Conservation (phyloP, 2,888 invertebrate species). For the Pecten maximus region DNA sequence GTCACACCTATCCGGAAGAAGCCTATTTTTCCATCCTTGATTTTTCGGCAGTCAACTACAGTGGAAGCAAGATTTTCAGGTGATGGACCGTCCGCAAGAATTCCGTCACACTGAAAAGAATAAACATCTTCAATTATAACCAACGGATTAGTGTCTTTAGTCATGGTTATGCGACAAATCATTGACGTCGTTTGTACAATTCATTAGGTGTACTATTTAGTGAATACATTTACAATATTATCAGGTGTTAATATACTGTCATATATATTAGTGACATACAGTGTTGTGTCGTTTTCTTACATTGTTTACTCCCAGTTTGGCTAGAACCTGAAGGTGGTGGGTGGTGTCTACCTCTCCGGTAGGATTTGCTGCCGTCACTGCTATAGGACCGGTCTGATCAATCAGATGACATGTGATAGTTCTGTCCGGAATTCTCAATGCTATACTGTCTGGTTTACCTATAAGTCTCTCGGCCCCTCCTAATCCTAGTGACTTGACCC, state of each 20-base stretch:
- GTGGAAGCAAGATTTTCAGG: constrained; percentile 71
- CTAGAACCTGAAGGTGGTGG: constrained; percentile 71
- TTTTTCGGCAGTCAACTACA: constrained; percentile 69
- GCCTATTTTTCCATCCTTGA: constrained; percentile 64
- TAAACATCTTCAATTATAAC: too few species aligned
- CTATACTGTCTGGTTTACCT: constrained; percentile 71
- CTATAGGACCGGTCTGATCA: constrained; percentile 72
- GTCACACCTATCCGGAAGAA: constrained; percentile 72
- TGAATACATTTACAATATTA: too few species aligned
- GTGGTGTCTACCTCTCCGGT: constrained; percentile 73
- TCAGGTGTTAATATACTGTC: not conserved
- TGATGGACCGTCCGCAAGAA: constrained; percentile 69
- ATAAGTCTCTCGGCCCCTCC: constrained; percentile 66
- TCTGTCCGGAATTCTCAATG: constrained; percentile 71
- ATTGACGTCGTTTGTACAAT: too few species aligned
- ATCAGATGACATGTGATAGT: constrained; percentile 67
- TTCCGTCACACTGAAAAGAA: constrained; percentile 66
- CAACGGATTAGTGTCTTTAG: too few species aligned
- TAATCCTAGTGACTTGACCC: constrained; percentile 66
- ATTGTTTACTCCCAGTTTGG: constrained; percentile 68
- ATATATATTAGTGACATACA: not conserved
- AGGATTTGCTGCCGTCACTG: constrained; percentile 71
- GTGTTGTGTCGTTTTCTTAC: constrained; percentile 54
- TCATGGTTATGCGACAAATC: too few species aligned
- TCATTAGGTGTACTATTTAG: too few species aligned